Base-by-base conservation (phyloP, 1,140 invertebrate genomes). In the Radopholus similis region DNA sequence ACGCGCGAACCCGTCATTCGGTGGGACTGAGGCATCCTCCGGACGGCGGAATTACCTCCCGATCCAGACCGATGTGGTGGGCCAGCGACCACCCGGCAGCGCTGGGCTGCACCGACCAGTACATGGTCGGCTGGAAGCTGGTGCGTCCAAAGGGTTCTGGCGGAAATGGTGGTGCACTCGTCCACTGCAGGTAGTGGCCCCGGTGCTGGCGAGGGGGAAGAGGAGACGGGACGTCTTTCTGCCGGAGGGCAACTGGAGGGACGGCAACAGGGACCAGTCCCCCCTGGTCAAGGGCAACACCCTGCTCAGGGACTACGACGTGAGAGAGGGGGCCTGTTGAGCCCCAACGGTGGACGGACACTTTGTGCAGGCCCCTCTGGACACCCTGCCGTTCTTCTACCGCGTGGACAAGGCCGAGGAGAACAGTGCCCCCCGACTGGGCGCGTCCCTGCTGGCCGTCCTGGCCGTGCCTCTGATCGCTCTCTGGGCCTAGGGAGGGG, bases 1-100 rank as follows among this genome's bases (percentile, higher is more conserved):
- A 88, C 88, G 6, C 92, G 91, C 0, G 73, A 89, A n/a, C 90
- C 91, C 3, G 51, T 74, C 9, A 74, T 74, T 54, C 64, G 71
- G 71, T 73, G 53, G 54, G 11, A 21, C n/a, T 21, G n/a, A 37
- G 42, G 15, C 11, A 64, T 11, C 13, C 54, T 54, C 15, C 23
- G 11, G 26, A 28, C 37, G 35, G 30, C 13, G 62, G 34, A 63
- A 35, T 67, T 62, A 2, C 18, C n/a, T 68, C 30, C 4, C 62
- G 21, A 30, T 73, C 18, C n/a, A 74, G 72, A 35, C 72, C 72
- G 44, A 64, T 74, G 49, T 74, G 72, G 72, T 74, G 72, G 72
- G 51, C 15, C 32, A 49, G 70, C 37, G 72, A 74, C 47, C 21
- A 49, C 0, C 35, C 51, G 23, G 62, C 42, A 38, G 72, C 72